phyloP scores from a whole-genome alignment of 2,797 vertebrate species.

The Schizopygopsis pylzovi region DNA sequence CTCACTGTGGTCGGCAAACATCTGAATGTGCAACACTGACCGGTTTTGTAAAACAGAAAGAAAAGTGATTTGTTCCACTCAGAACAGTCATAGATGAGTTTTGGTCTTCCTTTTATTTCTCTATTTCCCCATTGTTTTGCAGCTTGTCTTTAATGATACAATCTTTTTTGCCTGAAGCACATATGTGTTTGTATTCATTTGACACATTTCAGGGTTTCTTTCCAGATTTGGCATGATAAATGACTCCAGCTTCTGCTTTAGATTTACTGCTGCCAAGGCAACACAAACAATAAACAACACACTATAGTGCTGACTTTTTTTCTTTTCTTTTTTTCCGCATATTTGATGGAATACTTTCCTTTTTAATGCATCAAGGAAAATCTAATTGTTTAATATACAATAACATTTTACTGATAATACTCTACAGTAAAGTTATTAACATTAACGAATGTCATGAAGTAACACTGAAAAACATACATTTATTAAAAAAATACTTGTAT shows the following conservation, averaged over 20 bases:
- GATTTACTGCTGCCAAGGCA: conserved; percentile 8
- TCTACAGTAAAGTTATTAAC: not conserved
- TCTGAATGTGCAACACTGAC: conserved; percentile 29
- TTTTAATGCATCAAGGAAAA: not conserved
- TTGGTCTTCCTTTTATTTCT: not conserved
- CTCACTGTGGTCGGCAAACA: conserved; percentile 41
- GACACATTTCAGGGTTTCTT: conserved; percentile 25
- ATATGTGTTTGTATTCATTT: not conserved
- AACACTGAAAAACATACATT: not conserved
- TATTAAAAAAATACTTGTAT: not conserved
- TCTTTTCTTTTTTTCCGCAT: not conserved
- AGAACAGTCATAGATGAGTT: conserved; percentile 19
- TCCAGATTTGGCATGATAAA: conserved; percentile 34
- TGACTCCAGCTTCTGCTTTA: not conserved
- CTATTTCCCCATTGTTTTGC: not conserved
- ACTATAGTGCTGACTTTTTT: not conserved
- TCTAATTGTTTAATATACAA: not conserved
- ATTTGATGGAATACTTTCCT: not conserved
- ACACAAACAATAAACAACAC: conserved; percentile 7
- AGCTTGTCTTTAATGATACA: not conserved
- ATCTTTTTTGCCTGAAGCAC: not conserved
- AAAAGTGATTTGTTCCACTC: conserved; percentile 22
- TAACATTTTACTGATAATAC: not conserved
- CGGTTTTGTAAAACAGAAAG: conserved; percentile 35
- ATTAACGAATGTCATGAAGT: not conserved